Conservation (phyloP, 2,797 vertebrate genomes). For the Peromyscus aztecus region DNA sequence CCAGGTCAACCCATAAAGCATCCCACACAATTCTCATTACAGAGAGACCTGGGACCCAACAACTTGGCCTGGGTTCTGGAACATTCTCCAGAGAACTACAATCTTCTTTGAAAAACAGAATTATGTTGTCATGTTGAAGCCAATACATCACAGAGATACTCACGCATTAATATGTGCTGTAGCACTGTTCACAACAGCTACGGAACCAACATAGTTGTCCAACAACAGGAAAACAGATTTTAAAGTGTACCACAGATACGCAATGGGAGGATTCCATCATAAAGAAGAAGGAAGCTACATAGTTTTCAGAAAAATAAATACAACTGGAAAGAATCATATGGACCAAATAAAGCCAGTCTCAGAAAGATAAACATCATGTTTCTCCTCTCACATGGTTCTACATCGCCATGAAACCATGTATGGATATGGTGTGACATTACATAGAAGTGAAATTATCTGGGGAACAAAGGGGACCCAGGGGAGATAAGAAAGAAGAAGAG, state of each 20-base stretch:
- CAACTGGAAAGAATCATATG: not conserved
- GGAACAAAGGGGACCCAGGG: not conserved
- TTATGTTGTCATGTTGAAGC: not conserved
- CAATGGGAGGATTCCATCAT: not conserved
- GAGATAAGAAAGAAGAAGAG: not conserved
- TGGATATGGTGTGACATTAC: not conserved
- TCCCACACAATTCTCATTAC: not conserved
- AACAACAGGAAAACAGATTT: not conserved
- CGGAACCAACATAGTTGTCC: not conserved
- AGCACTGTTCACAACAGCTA: no score
- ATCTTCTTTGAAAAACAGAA: slow-evolving; percentile 50
- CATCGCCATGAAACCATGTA: not conserved
- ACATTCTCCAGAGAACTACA: slow-evolving; percentile 20
- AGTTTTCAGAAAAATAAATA: not conserved
- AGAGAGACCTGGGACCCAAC: not conserved
- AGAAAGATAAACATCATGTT: not conserved
- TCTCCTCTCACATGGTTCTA: not conserved
- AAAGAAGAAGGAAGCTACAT: not conserved
- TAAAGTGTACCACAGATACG: not conserved
- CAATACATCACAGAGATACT: not conserved
- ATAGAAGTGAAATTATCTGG: not conserved
- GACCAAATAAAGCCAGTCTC: not conserved
- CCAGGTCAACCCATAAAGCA: not conserved
- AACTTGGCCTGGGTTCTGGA: not conserved
- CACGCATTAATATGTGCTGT: not conserved